A percentile compares a stretch with the other conserved stretches of the same genome.
These are phyloP conservation scores for Meloidogyne floridensis DNA, from an alignment of 1,140 invertebrate species.

Conservation along the genomic window DNA sequence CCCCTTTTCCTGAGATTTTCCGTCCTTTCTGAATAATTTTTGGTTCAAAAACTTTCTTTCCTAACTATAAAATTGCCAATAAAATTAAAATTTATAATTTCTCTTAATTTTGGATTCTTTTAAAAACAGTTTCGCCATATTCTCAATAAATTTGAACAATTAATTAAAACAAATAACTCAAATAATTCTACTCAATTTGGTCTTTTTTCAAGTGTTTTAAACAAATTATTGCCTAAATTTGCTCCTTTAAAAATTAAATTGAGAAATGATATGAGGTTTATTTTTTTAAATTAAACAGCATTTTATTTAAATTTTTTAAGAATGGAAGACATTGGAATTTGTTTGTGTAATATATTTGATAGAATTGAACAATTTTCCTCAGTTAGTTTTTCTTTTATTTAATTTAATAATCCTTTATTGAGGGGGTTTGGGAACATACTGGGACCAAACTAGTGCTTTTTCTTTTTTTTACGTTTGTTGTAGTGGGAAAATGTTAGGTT, in stretches of 20 bases:
- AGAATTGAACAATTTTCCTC: conserved; percentile 34
- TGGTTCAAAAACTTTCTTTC: not conserved
- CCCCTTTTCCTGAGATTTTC: no score
- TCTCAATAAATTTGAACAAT: not conserved
- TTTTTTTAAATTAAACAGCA: no score
- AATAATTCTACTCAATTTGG: not conserved
- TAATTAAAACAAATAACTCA: not conserved
- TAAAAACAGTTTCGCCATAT: not conserved
- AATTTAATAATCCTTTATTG: not conserved
- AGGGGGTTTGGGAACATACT: no score
- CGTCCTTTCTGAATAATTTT: not conserved
- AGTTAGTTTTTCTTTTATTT: conserved; percentile 14
- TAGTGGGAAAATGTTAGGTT: no score
- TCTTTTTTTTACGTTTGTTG: no score
- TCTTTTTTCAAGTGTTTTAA: conserved; percentile 4
- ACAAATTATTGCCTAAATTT: not conserved
- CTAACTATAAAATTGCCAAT: no score
- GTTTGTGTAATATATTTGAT: conserved; percentile 34
- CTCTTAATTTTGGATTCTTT: not conserved
- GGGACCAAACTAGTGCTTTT: no score
- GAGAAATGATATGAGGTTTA: conserved; percentile 17
- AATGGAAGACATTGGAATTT: conserved; percentile 33
- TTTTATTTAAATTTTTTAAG: conserved; percentile 23
- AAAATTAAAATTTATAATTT: not conserved
- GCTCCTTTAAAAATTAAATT: conserved; percentile 25